Evolutionary conservation across 2,797 vertebrate genomes (phyloP), one percentile per base, ranked within the genome.

Genomic region (Anguilla pacifica): DNA sequence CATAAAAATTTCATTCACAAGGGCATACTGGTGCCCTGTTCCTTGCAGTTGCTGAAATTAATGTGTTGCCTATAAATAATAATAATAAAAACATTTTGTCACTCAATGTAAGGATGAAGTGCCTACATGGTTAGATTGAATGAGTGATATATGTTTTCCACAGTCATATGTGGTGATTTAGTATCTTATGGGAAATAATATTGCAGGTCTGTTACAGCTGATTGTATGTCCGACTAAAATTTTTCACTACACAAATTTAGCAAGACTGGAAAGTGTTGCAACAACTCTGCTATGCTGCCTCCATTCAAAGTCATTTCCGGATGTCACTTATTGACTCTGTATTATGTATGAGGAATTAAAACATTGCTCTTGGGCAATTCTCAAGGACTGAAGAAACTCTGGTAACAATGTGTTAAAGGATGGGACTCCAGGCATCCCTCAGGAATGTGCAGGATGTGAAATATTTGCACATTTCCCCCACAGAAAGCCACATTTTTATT

Each of bases 391-490:
- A 6, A 72, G 85, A 81, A 39, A 55, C 17, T 55, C n/a, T 57
- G 86, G 49, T 39, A 43, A 86, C 17, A 28, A 22, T 35, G 72
- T 79, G 86, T 81, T 79, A 86, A 86, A 81, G 53, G 72, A 86
- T 86, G 28, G 46, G 55, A 55, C 86, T 86, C 43, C 19, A 59
- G 74, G 86, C 86, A 59, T 61, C 7, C 51, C 72, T 59, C 86
- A 79, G 55, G 86, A 86, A 86, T 79, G 11, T 86, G 74, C 25
- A 79, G 74, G 49, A 86, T 39, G 25, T 86, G 86, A 86, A 79
- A 79, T 61, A 81, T 55, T 72, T 77, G 46, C 67, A 55, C 13
- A 86, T 86, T 86, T 28, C n/a, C 22, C 39, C 67, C 67, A 31
- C 6, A 5, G 74, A 74, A 86, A 13, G 28, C 22, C 5, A 70